These are phyloP conservation scores for Nibea coibor DNA, from an alignment of 2,113 vertebrate species.

Conservation along the genomic window DNA sequence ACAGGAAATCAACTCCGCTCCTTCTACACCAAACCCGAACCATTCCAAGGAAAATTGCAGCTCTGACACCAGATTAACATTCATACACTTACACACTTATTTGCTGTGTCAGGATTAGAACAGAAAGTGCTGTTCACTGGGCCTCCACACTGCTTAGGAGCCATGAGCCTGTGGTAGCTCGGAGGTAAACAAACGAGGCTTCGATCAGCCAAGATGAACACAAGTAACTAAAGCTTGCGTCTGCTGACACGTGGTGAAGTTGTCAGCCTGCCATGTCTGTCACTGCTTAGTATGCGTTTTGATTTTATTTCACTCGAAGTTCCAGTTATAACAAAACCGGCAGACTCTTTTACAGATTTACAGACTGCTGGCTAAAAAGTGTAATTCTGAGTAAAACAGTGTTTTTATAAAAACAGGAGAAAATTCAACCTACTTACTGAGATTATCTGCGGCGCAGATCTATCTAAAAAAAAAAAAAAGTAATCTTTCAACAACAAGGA, in stretches of 20 bases:
- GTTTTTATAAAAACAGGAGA: not conserved
- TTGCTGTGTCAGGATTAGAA: conserved; percentile 19
- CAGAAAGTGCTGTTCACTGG: conserved; percentile 8
- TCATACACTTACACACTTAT: conserved; percentile 15
- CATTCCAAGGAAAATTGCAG: conserved; percentile 24
- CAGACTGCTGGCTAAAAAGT: not conserved
- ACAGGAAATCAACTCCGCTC: conserved; percentile 6
- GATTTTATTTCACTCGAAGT: not conserved
- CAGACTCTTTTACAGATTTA: not conserved
- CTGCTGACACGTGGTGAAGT: not conserved
- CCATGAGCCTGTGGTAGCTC: conserved; percentile 1
- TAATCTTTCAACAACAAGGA: not conserved
- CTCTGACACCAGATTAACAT: conserved; percentile 21
- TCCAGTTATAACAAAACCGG: not conserved
- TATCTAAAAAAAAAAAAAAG: not conserved
- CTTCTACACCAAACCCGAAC: conserved; percentile 7
- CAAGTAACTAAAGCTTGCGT: conserved; percentile 5
- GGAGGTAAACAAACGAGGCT: conserved; percentile 29
- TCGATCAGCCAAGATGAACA: conserved; percentile 21
- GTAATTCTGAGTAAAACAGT: not conserved
- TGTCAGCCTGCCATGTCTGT: not conserved
- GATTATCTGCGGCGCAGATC: not conserved
- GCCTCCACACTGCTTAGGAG: not conserved
- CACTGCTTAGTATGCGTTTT: not conserved
- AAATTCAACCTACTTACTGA: not conserved